A percentile compares a stretch with the other conserved stretches of the same genome.
phyloP scores from a whole-genome alignment of 2,888 invertebrate genomes.

The Himalopsyche kuldschensis region DNA sequence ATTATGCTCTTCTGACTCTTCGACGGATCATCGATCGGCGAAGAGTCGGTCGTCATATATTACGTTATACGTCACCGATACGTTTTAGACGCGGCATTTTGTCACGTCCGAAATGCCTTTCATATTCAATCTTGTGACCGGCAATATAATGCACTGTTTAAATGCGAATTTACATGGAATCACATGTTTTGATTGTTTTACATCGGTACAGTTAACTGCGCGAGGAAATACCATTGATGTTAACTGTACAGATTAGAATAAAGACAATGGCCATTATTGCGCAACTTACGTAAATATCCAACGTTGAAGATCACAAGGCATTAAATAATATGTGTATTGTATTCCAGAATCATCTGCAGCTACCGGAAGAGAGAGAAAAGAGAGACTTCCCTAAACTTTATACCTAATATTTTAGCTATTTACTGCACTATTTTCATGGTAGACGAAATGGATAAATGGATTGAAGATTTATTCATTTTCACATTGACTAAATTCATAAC shows the following conservation, averaged over 20 bases:
- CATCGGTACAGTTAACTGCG: neutral
- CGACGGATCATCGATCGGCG: neutral
- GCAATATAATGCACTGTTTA: neutral
- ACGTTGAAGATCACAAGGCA: no score
- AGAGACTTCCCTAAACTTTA: no score
- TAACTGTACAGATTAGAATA: neutral
- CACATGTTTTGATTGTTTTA: neutral
- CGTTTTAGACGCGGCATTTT: neutral
- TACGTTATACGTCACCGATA: neutral
- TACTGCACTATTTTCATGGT: no score
- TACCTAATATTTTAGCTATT: no score
- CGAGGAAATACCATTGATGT: neutral
- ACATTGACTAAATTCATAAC: no score
- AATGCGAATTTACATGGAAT: neutral
- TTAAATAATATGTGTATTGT: no score
- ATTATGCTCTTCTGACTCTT: neutral
- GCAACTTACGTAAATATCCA: no score
- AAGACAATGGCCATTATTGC: no score
- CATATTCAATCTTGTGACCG: neutral
- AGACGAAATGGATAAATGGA: no score
- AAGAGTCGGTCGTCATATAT: neutral
- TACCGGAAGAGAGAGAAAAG: no score
- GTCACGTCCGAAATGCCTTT: neutral
- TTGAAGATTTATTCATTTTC: no score
- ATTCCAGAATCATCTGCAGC: no score